These are phyloP conservation scores for Chloroceryle amazona DNA, from an alignment of 2,797 vertebrate genomes.

Conservation along the genomic window DNA sequence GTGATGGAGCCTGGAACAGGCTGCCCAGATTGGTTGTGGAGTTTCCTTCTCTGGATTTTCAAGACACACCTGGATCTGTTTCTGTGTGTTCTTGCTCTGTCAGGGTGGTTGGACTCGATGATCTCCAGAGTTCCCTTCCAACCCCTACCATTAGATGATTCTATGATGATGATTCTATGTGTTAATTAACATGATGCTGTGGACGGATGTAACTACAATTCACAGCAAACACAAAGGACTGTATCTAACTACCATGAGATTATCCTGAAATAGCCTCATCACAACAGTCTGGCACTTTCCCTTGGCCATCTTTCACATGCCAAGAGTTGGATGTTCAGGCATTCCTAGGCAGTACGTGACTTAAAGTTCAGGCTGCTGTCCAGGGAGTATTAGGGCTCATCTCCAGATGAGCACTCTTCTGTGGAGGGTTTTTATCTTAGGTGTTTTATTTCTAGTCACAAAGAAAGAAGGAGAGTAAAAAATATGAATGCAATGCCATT, in stretches of 20 bases:
- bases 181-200: neutral
- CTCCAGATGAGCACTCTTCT: neutral
- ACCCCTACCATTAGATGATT: no score
- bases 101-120: no score
- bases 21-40: no score
- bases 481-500: neutral
- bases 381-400: neutral
- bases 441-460: neutral
- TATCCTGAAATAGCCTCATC: neutral
- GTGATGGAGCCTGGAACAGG: no score
- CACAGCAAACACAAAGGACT: neutral
- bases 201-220: neutral
- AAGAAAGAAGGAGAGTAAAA: neutral
- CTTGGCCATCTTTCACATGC: neutral
- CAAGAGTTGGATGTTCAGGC: accelerated
- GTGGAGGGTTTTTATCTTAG: neutral
- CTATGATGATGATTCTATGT: no score
- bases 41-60: no score
- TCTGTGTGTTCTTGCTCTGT: no score
- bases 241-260: neutral
- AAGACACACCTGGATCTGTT: no score
- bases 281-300: neutral
- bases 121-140: no score
- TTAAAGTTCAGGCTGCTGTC: neutral
- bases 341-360: neutral